Evolutionary conservation across 2,797 vertebrate genomes (phyloP).

Genomic region (Nasua narica): DNA sequence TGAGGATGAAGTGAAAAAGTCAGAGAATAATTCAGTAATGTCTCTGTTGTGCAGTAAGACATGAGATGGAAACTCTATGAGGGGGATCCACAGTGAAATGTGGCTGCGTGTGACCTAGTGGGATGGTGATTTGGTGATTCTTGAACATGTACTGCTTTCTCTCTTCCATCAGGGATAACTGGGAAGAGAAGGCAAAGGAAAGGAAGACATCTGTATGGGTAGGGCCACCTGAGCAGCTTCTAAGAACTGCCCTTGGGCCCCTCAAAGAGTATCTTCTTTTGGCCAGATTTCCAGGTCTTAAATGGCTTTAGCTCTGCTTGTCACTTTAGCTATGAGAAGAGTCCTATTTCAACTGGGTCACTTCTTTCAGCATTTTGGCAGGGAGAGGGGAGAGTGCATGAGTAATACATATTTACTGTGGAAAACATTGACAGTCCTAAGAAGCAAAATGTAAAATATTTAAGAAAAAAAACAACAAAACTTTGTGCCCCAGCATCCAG

Average conservation of each 20-base stretch:
- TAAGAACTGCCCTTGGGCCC: background rate
- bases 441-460: background rate
- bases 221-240: background rate
- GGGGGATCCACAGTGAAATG: background rate
- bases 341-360: background rate
- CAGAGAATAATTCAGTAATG: slow-evolving; percentile 12
- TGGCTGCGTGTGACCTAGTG: background rate
- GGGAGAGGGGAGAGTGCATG: background rate
- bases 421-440: background rate
- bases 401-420: background rate
- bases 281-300: background rate
- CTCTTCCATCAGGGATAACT: background rate
- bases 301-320: background rate
- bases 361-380: background rate
- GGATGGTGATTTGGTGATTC: background rate
- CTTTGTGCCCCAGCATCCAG: background rate
- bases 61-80: background rate
- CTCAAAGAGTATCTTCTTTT: background rate
- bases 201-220: background rate
- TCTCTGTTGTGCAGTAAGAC: background rate
- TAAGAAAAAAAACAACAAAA: background rate
- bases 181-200: background rate
- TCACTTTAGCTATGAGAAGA: background rate
- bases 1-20: slow-evolving; percentile 20
- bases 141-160: background rate